These are phyloP conservation scores for Dreissena rostriformis DNA, from an alignment of 1,140 invertebrate genomes.

Conservation along the genomic window DNA sequence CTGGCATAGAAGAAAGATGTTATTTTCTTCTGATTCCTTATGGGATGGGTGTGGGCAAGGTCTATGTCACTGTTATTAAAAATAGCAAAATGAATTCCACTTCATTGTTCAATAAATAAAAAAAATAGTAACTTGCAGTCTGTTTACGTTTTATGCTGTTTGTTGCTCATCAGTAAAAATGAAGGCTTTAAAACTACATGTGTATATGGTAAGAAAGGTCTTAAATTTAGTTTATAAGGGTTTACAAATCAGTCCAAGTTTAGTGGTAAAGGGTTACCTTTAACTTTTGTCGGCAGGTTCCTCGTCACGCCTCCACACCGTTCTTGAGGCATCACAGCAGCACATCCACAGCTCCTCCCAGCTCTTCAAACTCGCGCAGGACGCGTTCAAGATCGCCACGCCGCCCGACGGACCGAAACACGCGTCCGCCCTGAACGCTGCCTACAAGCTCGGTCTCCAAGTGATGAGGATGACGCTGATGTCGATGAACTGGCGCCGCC, in stretches of 20 bases:
- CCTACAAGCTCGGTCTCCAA: slow-evolving; percentile 91
- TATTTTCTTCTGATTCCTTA: too few species aligned
- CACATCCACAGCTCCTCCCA: slow-evolving; percentile 92
- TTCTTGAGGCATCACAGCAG: slow-evolving; percentile 89
- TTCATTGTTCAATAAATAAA: too few species aligned
- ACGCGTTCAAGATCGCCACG: slow-evolving; percentile 91
- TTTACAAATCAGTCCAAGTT: too few species aligned
- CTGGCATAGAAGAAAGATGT: neutral
- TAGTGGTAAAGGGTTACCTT: neutral
- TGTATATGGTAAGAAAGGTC: too few species aligned
- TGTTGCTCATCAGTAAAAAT: too few species aligned
- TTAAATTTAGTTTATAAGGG: too few species aligned
- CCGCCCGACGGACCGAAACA: slow-evolving; percentile 88
- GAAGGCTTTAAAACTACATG: too few species aligned
- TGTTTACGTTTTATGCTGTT: too few species aligned
- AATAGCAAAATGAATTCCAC: too few species aligned
- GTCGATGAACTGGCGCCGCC: slow-evolving; percentile 89
- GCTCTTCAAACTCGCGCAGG: slow-evolving; percentile 91
- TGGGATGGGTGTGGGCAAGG: too few species aligned
- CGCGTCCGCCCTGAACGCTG: slow-evolving; percentile 88
- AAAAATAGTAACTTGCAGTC: too few species aligned
- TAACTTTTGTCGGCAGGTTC: slow-evolving; percentile 83
- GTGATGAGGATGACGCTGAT: slow-evolving; percentile 92
- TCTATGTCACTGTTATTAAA: too few species aligned
- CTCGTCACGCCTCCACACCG: slow-evolving; percentile 86